These are phyloP conservation scores for Prunella himalayana DNA, from an alignment of 2,113 vertebrate species.

Conservation along the genomic window DNA sequence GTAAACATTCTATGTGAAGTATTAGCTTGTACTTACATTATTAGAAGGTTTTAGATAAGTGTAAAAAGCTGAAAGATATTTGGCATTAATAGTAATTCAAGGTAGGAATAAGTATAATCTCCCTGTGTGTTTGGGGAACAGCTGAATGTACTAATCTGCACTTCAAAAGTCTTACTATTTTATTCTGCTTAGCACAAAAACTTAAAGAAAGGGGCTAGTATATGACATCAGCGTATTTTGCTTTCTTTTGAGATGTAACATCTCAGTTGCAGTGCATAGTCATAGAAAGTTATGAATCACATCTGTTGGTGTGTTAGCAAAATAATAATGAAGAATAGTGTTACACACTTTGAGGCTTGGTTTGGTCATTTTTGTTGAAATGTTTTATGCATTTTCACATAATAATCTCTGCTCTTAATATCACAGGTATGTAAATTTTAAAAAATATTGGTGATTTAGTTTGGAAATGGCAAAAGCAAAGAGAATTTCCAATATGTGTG, in stretches of 20 bases:
- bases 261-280: not conserved
- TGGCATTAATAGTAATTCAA: not conserved
- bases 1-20: not conserved
- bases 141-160: not conserved
- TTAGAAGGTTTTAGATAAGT: not conserved
- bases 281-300: not conserved
- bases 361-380: not conserved
- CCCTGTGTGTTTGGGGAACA: not conserved
- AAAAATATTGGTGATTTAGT: not conserved
- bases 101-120: not conserved
- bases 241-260: not conserved
- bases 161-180: not conserved
- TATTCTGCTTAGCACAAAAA: not conserved
- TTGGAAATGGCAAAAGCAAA: not conserved
- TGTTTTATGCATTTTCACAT: not conserved
- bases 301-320: not conserved
- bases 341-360: not conserved
- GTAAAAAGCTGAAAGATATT: not conserved
- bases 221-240: not conserved
- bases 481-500: not conserved
- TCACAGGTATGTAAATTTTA: not conserved
- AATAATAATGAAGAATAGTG: not conserved
- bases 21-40: not conserved
- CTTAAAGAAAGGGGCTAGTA: not conserved
- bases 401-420: not conserved